Evolutionary conservation across 1,140 invertebrate species (phyloP), one percentile per base, ranked within the genome.

Genomic region (Anagrus nilaparvatae): DNA sequence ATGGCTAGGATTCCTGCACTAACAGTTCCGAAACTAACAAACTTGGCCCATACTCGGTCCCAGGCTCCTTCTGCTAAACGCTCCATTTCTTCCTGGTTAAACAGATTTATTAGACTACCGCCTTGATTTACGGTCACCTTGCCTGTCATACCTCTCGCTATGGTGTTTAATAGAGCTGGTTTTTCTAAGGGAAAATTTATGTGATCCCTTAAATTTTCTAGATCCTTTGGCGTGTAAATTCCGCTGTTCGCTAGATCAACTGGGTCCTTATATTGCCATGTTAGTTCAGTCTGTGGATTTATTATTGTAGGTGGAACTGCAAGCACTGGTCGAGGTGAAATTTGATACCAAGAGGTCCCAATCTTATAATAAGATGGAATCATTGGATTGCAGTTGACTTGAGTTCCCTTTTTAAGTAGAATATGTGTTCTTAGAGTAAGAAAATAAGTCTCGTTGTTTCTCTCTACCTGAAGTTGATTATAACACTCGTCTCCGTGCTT

Each of bases 401-500:
- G 9, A 3, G 18, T 37, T 18, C 41, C 48, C 3, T 28, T 16
- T 25, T 25, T 38, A 1, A 35, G 43, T 4, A 51, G 14, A 5
- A 55, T 51, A 12, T 38, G 36, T 0, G 51, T 53, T 39, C 32
- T 39, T 0, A 44, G 51, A 3, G 45, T 49, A 0, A 55, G 16
- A 17, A 50, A 53, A 0, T 31, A 29, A 1, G 24, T 35, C 0
- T 34, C 4, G 16, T 54, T 53, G 0, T 25, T 13, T 9, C 32
- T 1, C 9, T 8, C 12, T 1, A 57, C 39, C 0, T 47, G 41
- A 5, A 57, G 6, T 34, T 52, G 46, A 1, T 33, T 19, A 9
- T 49, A 54, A 44, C 50, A 54, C 36, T 48, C 16, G 7, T 51
- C 17, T 0, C 29, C 38, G 12, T 28, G 28, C 20, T 39, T 9